Evolutionary conservation across 2,888 invertebrate genomes (phyloP).

Genomic region (Sphaerophoria rueppellii): DNA sequence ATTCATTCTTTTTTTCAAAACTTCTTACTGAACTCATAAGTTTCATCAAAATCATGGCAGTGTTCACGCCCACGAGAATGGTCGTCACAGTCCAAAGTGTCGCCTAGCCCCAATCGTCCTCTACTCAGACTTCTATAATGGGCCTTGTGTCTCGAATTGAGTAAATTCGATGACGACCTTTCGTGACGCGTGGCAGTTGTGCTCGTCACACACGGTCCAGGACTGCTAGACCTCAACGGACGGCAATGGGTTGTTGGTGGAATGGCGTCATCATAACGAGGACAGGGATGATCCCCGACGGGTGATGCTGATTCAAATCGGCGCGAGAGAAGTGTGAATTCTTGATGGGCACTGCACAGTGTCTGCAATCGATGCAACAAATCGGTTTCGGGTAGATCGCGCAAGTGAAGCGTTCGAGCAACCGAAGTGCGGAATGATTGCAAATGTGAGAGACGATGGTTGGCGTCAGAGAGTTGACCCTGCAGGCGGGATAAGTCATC

Average conservation of each 20-base stretch:
- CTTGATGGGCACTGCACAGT: constrained; percentile 92
- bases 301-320: constrained; percentile 85
- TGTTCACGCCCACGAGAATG: constrained; percentile 52
- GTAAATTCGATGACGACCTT: constrained; percentile 37
- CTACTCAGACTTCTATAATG: constrained; percentile 58
- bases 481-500: constrained; percentile 90
- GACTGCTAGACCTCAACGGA: constrained; percentile 77
- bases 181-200: constrained; percentile 55
- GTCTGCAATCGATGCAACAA: constrained; percentile 91
- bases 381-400: constrained; percentile 89
- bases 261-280: constrained; percentile 80
- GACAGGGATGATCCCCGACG: constrained; percentile 81
- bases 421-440: constrained; percentile 90
- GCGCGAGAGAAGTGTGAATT: constrained; percentile 92
- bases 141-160: constrained; percentile 53
- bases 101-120: constrained; percentile 75
- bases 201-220: constrained; percentile 61
- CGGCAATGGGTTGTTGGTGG: constrained; percentile 80
- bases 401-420: constrained; percentile 88
- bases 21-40: constrained; percentile 79
- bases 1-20: constrained; percentile 69
- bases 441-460: constrained; percentile 89
- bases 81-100: constrained; percentile 75
- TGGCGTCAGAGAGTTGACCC: constrained; percentile 88
- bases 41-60: constrained; percentile 77